Evolutionary conservation across 2,888 invertebrate genomes (phyloP).

Genomic region (Homarus gammarus): DNA sequence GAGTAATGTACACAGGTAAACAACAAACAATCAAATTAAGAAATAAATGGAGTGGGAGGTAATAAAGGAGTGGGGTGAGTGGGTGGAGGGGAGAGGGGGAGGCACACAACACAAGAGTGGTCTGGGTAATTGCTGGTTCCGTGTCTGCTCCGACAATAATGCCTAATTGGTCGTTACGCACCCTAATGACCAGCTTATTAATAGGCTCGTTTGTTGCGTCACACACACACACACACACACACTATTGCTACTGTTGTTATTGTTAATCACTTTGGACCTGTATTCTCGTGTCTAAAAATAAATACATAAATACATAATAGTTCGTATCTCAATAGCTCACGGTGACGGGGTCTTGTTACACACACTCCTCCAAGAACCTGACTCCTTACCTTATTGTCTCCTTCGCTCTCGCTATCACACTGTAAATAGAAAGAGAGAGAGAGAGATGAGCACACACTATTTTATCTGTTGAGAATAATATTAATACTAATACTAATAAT

Average conservation of each 20-base stretch:
- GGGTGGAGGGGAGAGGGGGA: too few species aligned
- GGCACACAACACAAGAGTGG: background rate
- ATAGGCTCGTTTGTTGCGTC: slow-evolving; percentile 45
- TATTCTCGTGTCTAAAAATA: too few species aligned
- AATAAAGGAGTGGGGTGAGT: too few species aligned
- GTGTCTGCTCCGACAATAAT: slow-evolving; percentile 37
- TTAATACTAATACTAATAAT: background rate
- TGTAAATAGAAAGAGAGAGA: slow-evolving; percentile 11
- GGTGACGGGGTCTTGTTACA: too few species aligned
- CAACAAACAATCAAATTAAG: too few species aligned
- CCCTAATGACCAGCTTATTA: slow-evolving; percentile 43
- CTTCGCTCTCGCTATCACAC: slow-evolving; percentile 62
- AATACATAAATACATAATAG: too few species aligned
- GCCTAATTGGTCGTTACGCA: slow-evolving; percentile 52
- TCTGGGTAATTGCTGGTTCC: slow-evolving; percentile 22
- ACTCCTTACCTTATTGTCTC: slow-evolving; percentile 51
- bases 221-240: slow-evolving; percentile 31
- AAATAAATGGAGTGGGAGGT: too few species aligned
- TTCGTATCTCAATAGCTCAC: too few species aligned
- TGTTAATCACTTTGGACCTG: too few species aligned
- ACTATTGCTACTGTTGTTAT: too few species aligned
- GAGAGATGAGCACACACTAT: background rate
- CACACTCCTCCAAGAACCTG: background rate
- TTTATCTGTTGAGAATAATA: too few species aligned
- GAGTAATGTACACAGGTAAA: too few species aligned